A percentile compares a stretch with the other conserved stretches of the same genome.
Conservation (phyloP, 2,888 invertebrate genomes). For the Apocheima hispidaria region DNA sequence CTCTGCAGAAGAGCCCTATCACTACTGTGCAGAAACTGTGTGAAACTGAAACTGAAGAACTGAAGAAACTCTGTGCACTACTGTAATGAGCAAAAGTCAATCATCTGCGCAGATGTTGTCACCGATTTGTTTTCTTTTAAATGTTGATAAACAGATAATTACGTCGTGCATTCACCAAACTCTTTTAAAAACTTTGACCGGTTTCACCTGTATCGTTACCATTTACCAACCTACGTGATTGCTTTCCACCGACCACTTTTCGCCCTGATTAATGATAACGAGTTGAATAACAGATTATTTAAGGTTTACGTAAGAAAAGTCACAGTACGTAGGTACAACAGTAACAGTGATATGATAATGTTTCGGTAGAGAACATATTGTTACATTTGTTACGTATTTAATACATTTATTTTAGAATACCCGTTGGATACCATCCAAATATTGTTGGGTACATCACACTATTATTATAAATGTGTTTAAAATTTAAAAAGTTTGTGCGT, state of each 20-base stretch:
- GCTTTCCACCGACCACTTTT: conserved; percentile 25
- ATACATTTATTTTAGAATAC: conserved; percentile 56
- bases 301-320: conserved; percentile 29
- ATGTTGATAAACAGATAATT: neutral
- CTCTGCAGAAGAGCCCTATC: too few species aligned
- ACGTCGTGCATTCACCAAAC: conserved; percentile 1
- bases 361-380: neutral
- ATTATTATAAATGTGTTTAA: neutral
- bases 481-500: too few species aligned
- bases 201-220: conserved; percentile 16
- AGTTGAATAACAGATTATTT: conserved; percentile 31
- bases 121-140: neutral
- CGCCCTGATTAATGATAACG: conserved; percentile 33
- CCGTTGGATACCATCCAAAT: conserved; percentile 62
- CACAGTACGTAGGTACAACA: neutral
- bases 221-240: conserved; percentile 21
- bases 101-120: neutral
- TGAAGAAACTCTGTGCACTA: too few species aligned
- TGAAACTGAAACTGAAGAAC: too few species aligned
- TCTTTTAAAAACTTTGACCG: conserved; percentile 1
- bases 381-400: conserved; percentile 20
- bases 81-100: neutral
- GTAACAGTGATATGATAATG: conserved; percentile 2
- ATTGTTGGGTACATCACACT: conserved; percentile 42
- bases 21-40: too few species aligned